Evolutionary conservation across 2,113 vertebrate species (phyloP).

Genomic region (Cavia porcellus): DNA sequence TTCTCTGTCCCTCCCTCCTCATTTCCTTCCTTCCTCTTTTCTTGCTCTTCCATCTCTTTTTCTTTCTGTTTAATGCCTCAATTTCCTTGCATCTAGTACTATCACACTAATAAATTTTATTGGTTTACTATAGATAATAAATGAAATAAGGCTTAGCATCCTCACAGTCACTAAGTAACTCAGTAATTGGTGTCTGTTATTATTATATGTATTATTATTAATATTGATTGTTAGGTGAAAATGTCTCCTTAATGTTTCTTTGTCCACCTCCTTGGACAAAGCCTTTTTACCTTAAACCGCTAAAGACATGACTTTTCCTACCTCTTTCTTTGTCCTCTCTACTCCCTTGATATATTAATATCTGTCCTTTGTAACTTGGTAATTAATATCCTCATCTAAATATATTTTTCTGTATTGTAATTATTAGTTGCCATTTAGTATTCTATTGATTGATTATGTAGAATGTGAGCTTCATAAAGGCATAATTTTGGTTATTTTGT

Average conservation of each 20-base stretch:
- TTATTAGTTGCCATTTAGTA: neutral
- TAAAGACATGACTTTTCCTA: neutral
- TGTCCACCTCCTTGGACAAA: neutral
- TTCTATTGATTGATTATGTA: neutral
- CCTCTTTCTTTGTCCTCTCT: neutral
- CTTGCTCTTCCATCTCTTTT: neutral
- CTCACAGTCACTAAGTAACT: neutral
- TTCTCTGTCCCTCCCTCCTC: rapidly evolving
- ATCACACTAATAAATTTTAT: neutral
- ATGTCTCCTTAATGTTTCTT: neutral
- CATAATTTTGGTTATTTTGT: neutral
- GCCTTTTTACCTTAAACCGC: neutral
- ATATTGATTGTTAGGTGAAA: constrained; percentile 8
- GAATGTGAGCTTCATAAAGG: neutral
- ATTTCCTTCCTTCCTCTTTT: neutral
- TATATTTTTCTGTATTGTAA: neutral
- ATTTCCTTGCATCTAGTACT: constrained; percentile 25
- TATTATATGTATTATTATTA: neutral
- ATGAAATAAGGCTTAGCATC: neutral
- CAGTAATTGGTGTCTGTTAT: neutral
- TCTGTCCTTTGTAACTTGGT: neutral
- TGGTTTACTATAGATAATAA: constrained; percentile 41
- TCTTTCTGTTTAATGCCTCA: neutral
- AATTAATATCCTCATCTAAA: neutral
- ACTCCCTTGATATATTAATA: neutral